phyloP scores from a whole-genome alignment of 2,113 vertebrate genomes.

The Ptilorrhoa leucosticta region DNA sequence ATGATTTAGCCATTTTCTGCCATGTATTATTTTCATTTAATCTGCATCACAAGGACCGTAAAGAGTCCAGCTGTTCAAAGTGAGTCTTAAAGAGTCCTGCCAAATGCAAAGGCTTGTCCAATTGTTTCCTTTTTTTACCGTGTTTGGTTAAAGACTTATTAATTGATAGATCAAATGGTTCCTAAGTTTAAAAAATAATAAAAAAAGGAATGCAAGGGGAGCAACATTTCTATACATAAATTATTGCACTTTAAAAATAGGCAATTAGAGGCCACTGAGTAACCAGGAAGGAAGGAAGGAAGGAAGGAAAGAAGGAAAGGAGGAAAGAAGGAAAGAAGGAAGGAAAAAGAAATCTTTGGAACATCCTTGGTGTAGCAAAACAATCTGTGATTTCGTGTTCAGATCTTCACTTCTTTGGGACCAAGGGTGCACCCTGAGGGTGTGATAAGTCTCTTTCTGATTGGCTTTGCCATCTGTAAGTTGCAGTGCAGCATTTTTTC shows the following conservation, averaged over 20 bases:
- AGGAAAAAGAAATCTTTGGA: too few relatives aligned
- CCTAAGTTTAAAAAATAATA: neutral
- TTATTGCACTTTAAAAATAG: neutral
- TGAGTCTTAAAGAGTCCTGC: constrained; percentile 47
- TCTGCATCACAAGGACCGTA: constrained; percentile 68
- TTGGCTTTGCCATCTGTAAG: neutral
- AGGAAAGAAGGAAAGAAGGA: neutral
- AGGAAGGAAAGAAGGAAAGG: neutral
- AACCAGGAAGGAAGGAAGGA: neutral
- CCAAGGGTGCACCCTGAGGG: neutral
- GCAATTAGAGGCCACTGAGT: neutral
- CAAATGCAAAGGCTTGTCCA: constrained; percentile 49
- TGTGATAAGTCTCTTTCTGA: neutral
- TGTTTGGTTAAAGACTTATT: constrained; percentile 50
- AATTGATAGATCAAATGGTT: constrained; percentile 47
- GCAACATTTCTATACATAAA: neutral
- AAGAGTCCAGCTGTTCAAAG: constrained; percentile 73
- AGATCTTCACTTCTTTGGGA: neutral
- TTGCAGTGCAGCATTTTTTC: neutral
- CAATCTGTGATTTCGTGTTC: neutral
- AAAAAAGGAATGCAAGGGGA: neutral
- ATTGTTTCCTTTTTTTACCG: constrained; percentile 41
- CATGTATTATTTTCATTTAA: constrained; percentile 72
- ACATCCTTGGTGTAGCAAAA: neutral
- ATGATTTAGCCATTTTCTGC: constrained; percentile 70